Conservation (phyloP, 92 coral and sea anemone genomes). For the Hydrozoanthus gracilis region DNA sequence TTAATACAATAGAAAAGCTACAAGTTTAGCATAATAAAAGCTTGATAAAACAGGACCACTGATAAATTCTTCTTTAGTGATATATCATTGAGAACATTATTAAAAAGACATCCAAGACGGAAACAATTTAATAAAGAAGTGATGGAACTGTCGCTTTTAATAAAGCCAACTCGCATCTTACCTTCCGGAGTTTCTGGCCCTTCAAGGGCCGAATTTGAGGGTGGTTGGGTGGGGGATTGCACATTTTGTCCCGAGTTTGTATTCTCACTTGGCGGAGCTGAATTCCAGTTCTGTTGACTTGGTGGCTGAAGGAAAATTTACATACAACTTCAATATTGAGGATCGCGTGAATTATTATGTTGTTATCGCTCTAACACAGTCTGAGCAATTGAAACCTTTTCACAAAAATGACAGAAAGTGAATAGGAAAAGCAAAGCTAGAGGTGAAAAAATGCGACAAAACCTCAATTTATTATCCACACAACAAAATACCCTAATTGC, state of each 20-base stretch:
- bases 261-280: conserved; percentile 79
- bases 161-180: conserved; percentile 77
- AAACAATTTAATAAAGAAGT: conserved; percentile 96
- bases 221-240: conserved; percentile 88
- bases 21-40: conserved; percentile 89
- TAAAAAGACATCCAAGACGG: conserved; percentile 98
- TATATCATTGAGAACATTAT: conserved; percentile 93
- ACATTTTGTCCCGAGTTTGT: conserved; percentile 83
- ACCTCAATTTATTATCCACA: conserved; percentile 54
- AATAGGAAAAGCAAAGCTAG: conserved; percentile 83
- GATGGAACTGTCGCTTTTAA: conserved; percentile 95
- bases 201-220: conserved; percentile 87
- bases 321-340: conserved; percentile 52
- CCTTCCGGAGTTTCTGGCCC: conserved; percentile 97
- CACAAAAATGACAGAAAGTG: conserved; percentile 77
- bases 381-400: conserved; percentile 73
- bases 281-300: conserved; percentile 84
- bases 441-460: conserved; percentile 74
- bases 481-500: conserved; percentile 49
- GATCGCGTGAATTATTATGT: conserved; percentile 80
- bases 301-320: conserved; percentile 70
- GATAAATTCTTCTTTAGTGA: conserved; percentile 81
- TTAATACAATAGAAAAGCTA: conserved; percentile 77
- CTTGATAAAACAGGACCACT: conserved; percentile 74
- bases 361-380: conserved; percentile 63